A percentile compares a stretch with the other conserved stretches of the same genome.
These are phyloP conservation scores for Lepus americanus DNA, from an alignment of 2,113 vertebrate genomes.

Conservation along the genomic window DNA sequence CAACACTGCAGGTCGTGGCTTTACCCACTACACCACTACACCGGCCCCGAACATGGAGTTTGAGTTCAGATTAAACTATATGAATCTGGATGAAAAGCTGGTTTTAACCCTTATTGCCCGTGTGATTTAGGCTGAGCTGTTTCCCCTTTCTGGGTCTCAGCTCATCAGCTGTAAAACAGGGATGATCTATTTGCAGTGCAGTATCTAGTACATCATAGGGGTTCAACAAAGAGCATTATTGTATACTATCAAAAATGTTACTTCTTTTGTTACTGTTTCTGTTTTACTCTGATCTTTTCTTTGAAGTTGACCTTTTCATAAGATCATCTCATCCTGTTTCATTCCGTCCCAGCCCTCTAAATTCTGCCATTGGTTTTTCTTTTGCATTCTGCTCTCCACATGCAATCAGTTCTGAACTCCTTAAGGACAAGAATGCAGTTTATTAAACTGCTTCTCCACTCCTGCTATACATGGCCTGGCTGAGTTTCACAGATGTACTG, in stretches of 20 bases:
- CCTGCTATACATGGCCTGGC: background rate
- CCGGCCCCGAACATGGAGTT: too few species aligned
- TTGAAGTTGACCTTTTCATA: conserved; percentile 1
- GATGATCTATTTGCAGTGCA: background rate
- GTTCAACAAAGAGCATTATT: conserved; percentile 28
- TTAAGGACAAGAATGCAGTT: background rate
- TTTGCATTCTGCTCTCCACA: background rate
- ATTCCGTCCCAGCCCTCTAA: background rate
- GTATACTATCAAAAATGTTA: conserved; percentile 43
- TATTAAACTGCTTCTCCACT: conserved; percentile 21
- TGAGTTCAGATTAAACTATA: conserved; percentile 25
- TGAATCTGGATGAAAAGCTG: conserved; percentile 11
- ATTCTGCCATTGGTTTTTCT: conserved; percentile 26
- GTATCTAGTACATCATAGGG: background rate
- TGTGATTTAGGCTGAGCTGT: background rate
- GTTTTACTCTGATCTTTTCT: conserved; percentile 26
- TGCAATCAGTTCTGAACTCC: background rate
- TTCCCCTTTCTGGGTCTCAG: background rate
- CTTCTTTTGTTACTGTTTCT: background rate
- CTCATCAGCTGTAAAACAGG: background rate
- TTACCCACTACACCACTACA: too few species aligned
- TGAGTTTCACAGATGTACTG: background rate
- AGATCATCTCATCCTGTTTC: background rate
- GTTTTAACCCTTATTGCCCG: background rate
- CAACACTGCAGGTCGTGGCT: too few species aligned